Evolutionary conservation across 2,797 vertebrate genomes (phyloP).

Genomic region (Pteropus rufus): DNA sequence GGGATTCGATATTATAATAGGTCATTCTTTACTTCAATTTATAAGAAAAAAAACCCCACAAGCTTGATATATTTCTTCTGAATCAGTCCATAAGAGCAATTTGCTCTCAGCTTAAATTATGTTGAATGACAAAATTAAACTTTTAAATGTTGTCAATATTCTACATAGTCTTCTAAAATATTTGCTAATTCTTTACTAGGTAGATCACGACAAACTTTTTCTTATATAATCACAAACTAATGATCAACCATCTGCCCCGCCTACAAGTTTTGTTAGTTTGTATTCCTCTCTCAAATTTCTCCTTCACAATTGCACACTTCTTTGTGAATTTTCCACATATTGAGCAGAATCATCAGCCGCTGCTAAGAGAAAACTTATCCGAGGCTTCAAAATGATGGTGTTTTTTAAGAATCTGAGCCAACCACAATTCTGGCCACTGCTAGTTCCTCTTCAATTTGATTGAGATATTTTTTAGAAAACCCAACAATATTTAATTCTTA

Average conservation of each 20-base stretch:
- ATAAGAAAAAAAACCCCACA: constrained; percentile 70
- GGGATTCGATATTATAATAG: background rate
- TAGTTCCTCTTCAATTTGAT: background rate
- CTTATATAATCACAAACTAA: constrained; percentile 54
- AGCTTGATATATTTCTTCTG: background rate
- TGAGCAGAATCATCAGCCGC: background rate
- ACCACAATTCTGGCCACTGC: background rate
- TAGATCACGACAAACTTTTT: constrained; percentile 52
- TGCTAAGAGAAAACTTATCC: constrained; percentile 51
- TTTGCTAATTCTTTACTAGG: background rate
- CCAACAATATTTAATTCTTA: background rate
- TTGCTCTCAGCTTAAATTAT: constrained; percentile 12
- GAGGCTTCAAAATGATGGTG: constrained; percentile 11
- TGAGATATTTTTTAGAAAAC: background rate
- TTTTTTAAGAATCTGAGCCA: constrained; percentile 6
- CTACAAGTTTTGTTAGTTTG: background rate
- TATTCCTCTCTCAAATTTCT: constrained; percentile 41
- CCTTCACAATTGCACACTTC: background rate
- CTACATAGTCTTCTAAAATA: constrained; percentile 54
- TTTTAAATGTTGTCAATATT: constrained; percentile 55
- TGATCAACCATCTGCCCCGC: background rate
- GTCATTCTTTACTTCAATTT: constrained; percentile 44
- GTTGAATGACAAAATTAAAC: background rate
- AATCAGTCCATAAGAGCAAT: background rate
- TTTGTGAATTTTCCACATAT: background rate